phyloP scores from a whole-genome alignment of 2,113 vertebrate species.

The Dicerorhinus sumatrensis region DNA sequence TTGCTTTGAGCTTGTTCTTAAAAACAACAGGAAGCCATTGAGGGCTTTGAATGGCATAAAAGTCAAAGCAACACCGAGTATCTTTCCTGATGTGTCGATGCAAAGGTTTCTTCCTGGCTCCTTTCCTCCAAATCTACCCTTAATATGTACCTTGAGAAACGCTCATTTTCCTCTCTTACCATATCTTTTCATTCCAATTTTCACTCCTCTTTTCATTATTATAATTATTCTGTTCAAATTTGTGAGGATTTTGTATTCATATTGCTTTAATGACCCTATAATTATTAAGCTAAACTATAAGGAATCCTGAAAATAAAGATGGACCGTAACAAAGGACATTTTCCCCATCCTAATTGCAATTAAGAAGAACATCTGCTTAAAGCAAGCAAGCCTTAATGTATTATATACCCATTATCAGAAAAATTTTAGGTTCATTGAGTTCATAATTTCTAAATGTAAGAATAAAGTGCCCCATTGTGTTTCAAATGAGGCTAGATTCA shows the following conservation, averaged over 20 bases:
- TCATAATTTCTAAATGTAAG: slow-evolving; percentile 81
- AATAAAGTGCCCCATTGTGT: slow-evolving; percentile 64
- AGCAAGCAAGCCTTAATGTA: slow-evolving; percentile 59
- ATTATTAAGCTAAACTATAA: slow-evolving; percentile 22
- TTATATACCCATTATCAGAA: slow-evolving; percentile 78
- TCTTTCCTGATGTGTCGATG: not conserved
- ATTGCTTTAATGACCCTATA: not conserved
- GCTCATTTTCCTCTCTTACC: not conserved
- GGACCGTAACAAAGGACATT: slow-evolving; percentile 67
- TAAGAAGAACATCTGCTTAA: slow-evolving; percentile 68
- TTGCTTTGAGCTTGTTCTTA: not conserved
- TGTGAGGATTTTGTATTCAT: not conserved
- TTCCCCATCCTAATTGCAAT: slow-evolving; percentile 68
- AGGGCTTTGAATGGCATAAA: not conserved
- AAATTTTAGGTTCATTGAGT: slow-evolving; percentile 72
- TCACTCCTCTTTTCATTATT: not conserved
- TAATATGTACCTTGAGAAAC: not conserved
- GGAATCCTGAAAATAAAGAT: slow-evolving; percentile 74
- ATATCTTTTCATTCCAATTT: not conserved
- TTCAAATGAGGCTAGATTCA: slow-evolving; percentile 68
- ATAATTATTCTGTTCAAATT: slow-evolving; percentile 29
- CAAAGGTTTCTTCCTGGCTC: not conserved
- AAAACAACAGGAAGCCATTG: not conserved
- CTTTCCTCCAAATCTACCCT: not conserved
- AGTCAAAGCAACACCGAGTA: not conserved